Evolutionary conservation across 2,797 vertebrate genomes (phyloP).

Genomic region (Characodon lateralis): DNA sequence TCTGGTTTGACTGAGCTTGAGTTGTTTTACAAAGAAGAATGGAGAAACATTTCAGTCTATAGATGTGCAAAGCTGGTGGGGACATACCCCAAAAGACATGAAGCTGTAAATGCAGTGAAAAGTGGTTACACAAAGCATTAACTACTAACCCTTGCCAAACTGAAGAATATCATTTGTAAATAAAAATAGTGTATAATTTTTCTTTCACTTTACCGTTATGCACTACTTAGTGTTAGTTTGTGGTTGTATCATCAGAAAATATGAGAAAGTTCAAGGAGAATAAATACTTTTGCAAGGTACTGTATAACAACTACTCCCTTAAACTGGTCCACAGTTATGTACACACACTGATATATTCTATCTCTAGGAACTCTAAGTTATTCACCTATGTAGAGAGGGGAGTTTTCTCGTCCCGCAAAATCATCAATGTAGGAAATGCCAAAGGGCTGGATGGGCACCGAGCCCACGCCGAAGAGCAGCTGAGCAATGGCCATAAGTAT

Average conservation of each 20-base stretch:
- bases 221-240: background rate
- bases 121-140: too few relatives aligned
- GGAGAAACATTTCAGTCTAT: too few relatives aligned
- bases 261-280: background rate
- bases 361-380: slow-evolving; percentile 8
- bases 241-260: background rate
- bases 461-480: slow-evolving; percentile 91
- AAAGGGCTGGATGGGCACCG: slow-evolving; percentile 96
- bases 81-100: too few relatives aligned
- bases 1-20: too few relatives aligned
- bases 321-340: background rate
- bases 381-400: slow-evolving; percentile 91
- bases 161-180: background rate
- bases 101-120: too few relatives aligned
- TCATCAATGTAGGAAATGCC: slow-evolving; percentile 97
- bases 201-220: background rate
- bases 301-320: background rate
- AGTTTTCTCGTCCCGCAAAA: slow-evolving; percentile 89
- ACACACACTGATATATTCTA: background rate
- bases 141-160: background rate
- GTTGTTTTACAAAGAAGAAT: too few relatives aligned
- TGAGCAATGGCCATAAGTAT: slow-evolving; percentile 90
- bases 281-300: background rate
- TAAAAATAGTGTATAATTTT: background rate
- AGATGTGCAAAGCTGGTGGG: too few relatives aligned